These are phyloP conservation scores for Zaprionus africanus DNA, from an alignment of 1,140 invertebrate species.

Conservation along the genomic window DNA sequence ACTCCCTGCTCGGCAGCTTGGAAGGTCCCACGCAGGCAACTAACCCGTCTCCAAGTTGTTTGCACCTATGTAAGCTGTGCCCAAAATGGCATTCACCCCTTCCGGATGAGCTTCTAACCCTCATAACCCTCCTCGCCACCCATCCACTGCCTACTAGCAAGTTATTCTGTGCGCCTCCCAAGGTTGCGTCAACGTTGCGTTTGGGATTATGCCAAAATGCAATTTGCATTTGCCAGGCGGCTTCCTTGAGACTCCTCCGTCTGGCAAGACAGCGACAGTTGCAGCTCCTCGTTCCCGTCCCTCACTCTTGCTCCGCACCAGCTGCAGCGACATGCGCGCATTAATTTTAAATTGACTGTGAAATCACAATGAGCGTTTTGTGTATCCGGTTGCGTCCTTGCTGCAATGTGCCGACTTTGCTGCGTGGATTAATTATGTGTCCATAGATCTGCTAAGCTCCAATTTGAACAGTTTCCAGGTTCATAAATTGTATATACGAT, in stretches of 20 bases:
- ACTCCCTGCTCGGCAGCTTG: neutral
- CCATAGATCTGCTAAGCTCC: neutral
- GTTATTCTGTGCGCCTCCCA: slow-evolving; percentile 48
- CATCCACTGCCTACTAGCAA: neutral
- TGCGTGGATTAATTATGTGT: slow-evolving; percentile 1
- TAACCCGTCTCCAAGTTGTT: slow-evolving; percentile 62
- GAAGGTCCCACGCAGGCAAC: slow-evolving; percentile 12
- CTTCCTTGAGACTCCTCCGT: slow-evolving; percentile 50
- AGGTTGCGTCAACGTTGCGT: slow-evolving; percentile 42
- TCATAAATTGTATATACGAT: no score
- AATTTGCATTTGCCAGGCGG: slow-evolving; percentile 80
- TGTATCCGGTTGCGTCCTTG: slow-evolving; percentile 35
- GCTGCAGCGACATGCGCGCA: slow-evolving; percentile 61
- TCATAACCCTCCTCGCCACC: slow-evolving; percentile 4
- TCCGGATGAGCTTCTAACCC: slow-evolving; percentile 1
- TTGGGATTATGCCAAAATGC: slow-evolving; percentile 82
- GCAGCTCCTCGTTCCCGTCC: neutral
- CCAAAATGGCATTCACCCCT: slow-evolving; percentile 17
- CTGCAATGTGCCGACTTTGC: neutral
- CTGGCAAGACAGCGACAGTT: neutral
- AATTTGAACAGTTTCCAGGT: neutral
- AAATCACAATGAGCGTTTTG: slow-evolving; percentile 68
- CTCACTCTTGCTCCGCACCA: slow-evolving; percentile 12
- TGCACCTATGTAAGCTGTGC: slow-evolving; percentile 64
- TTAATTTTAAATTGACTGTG: slow-evolving; percentile 83